phyloP scores from a whole-genome alignment of 64 coral and sea anemone genomes.

The Anthopleura sola region DNA sequence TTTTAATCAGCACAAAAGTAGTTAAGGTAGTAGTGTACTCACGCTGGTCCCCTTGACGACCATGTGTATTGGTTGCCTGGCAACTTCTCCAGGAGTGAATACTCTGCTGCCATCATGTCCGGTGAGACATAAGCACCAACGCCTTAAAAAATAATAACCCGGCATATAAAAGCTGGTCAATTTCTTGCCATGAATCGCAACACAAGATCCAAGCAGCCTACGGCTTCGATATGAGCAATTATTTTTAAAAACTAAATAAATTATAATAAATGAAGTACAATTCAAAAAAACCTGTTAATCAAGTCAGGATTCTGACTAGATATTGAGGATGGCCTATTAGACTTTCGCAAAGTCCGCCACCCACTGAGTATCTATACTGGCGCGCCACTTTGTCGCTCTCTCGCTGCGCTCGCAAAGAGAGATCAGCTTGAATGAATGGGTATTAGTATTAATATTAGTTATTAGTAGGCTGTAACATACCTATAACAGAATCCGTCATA shows the following conservation, averaged over 20 bases:
- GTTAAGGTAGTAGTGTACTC: slow-evolving; percentile 33
- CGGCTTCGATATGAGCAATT: no score
- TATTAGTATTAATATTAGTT: background rate
- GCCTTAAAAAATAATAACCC: slow-evolving; percentile 28
- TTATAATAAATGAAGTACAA: no score
- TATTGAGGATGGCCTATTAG: no score
- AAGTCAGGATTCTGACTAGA: no score
- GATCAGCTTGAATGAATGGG: no score
- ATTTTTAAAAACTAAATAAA: no score
- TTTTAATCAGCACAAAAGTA: background rate
- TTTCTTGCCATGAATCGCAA: background rate
- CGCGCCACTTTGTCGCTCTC: no score
- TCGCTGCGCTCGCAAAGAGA: no score
- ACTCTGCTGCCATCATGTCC: slow-evolving; percentile 97
- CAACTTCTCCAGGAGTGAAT: slow-evolving; percentile 89
- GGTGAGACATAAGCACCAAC: slow-evolving; percentile 96
- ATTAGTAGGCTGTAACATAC: slow-evolving; percentile 15
- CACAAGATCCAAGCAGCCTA: no score
- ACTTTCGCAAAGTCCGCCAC: no score
- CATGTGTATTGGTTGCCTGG: slow-evolving; percentile 98
- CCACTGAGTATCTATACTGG: no score
- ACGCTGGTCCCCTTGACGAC: slow-evolving; percentile 95
- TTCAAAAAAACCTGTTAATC: no score
- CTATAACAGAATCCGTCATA: slow-evolving; percentile 76
- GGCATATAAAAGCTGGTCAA: background rate